Evolutionary conservation across 2,888 invertebrate species (phyloP), one percentile per base, ranked within the genome.

Genomic region (Hypena proboscidalis): DNA sequence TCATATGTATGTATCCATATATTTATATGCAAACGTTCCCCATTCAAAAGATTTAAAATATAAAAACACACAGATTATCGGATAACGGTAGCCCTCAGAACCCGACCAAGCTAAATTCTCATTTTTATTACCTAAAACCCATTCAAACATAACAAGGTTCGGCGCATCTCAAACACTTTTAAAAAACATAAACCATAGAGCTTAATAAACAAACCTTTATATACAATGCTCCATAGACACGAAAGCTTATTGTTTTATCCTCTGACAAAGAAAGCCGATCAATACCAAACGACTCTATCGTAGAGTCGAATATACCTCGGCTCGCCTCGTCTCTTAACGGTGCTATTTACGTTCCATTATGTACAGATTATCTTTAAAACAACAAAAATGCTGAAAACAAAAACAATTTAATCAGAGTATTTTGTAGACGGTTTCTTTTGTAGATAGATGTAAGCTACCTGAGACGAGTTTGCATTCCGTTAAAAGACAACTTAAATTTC

Each of bases 201-300:
- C 21, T 25, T 34, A 25, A 15, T 8, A 38, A 30, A 29, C 19
- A 30, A 31, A 23, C 14, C 1, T 7, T 31, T 8, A 10, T 6
- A 35, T 4, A 25, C 10, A 19, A 27, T 26, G 8, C 11, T 4
- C 17, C 26, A 32, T 9, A 34, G 20, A 29, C 4, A 4, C 7
- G 9, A 33, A 38, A 42, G 26, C 13, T 21, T 38, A 65, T 76
- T 71, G 71, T 71, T 70, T 76, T 59, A 69, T 57, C 54, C 54
- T 26, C 29, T 35, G 32, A 64, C 65, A 67, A 71, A 66, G 66
- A 63, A 55, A 13, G 34, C 49, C 59, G 63, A 58, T 69, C 60
- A 43, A 67, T 67, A 67, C 58, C 58, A 52, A 22, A 17, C 20
- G n/a, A 25, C 6, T 40, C 33, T 39, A 38, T 17, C 6, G 6